Base-by-base conservation (phyloP, 2,888 invertebrate genomes). In the Gibbula magus region DNA sequence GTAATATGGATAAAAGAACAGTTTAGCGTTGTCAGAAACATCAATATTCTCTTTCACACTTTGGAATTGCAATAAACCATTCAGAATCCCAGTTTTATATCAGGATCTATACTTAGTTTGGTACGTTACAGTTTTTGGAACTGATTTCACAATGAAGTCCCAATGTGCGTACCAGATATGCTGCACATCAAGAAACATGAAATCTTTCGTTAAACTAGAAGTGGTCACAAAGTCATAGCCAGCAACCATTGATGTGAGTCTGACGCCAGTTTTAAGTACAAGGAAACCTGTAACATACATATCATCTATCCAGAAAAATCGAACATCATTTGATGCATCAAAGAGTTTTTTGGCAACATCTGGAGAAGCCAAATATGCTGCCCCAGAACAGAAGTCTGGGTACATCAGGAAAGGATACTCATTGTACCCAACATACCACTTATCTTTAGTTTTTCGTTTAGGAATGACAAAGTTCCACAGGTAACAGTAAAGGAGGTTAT, bases 231-330 rank as follows among this genome's bases (percentile, higher is more conserved):
- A 25, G 22, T 29, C 66, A 66, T 66, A 29, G 5, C 66, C 66
- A 8, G 20, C 22, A 22, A 66, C 25, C 29, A 66, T 25, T 16
- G n/a, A 29, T 1, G 29, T 66, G 66, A 25, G 66, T 25, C 22
- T 18, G 7, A 66, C 16, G 20, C 86, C 86, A 10, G 83, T 78
- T 73, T 83, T 80, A 10, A 84, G 74, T 0, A 85, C 81, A 8
- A 88, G 81, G 32, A 90, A 81, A 8, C 90, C 90, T 0, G 89
- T 89, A 0, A 90, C 83, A 75, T 85, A 89, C 0, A 90, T 89
- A 81, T 90, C 90, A 78, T 90, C 90, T 13, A 90, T 84, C 89
- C 89, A 89, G 81, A n/a, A n/a, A n/a, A n/a, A n/a, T n/a, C n/a
- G n/a, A n/a, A n/a, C n/a, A n/a, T n/a, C n/a, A n/a, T n/a, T 75